Evolutionary conservation across 2,888 invertebrate genomes (phyloP), one percentile per base, ranked within the genome.

Genomic region (Ephialtes manifestator): DNA sequence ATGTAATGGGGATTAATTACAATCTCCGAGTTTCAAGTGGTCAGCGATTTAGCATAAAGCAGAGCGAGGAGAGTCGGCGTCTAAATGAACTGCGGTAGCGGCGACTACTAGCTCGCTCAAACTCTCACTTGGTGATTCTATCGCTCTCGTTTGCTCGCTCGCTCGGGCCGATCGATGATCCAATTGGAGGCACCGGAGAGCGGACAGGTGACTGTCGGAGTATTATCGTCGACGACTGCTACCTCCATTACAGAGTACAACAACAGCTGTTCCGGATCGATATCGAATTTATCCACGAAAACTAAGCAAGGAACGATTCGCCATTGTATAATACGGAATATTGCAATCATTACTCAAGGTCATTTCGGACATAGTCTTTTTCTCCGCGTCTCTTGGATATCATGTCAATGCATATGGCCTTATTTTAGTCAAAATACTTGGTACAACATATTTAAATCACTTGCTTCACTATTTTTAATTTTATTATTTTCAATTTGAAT

Each of bases 91-190:
- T 39, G 39, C 39, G 10, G 39, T 10, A 39, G 39, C 39, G 10
- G 39, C 10, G 8, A 10, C 39, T 39, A 10, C 39, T 39, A 10
- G 8, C 10, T 39, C 39, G 10, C 39, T 39, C 10, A 10, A 39
- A 39, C 39, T 39, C 39, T 39, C 39, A 35, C 35, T 35, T 35
- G 39, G 10, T 39, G 5, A 8, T n/a, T 5, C 18, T n/a, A 4
- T 51, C 43, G 4, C 20, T 67, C 20, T 53, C 31, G 35, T 51
- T 67, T 53, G 48, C 46, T 63, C 65, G 48, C 46, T 63, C 77
- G 11, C 48, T 35, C 63, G 78, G 74, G 39, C 70, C 75, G 83
- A 84, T 84, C 83, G 83, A 84, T 84, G 83, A 80, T 84, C 83
- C 83, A 84, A 80, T 84, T 84, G 75, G 76, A 76, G 58, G 51